Percentiles rank a stretch among this genome's conserved stretches.
Evolutionary conservation across 2,113 vertebrate species (phyloP).

Genomic region (Athene cunicularia): DNA sequence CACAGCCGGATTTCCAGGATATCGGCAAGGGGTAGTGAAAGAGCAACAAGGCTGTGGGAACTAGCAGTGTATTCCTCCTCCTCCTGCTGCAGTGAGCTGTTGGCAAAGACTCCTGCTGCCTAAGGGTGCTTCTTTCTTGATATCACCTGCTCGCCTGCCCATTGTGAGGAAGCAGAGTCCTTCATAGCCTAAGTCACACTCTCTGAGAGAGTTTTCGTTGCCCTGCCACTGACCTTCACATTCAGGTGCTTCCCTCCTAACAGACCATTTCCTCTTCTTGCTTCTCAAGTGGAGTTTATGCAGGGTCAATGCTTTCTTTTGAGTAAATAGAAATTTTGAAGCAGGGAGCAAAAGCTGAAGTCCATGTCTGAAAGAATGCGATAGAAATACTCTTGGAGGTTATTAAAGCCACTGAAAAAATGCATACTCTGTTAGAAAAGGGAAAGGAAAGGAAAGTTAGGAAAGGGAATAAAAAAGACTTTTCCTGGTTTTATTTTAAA

Average conservation of each 20-base stretch:
- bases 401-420: not conserved
- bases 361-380: not conserved
- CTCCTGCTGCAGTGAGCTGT: not conserved
- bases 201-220: not conserved
- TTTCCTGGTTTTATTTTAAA: not conserved
- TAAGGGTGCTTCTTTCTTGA: not conserved
- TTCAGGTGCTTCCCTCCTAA: not conserved
- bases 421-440: not conserved
- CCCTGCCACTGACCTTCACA: not conserved
- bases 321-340: not conserved
- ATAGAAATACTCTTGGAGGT: not conserved
- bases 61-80: not conserved
- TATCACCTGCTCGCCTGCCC: not conserved
- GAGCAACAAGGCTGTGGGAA: not conserved
- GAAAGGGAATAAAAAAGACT: too few species aligned
- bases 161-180: not conserved
- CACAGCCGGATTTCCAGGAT: not conserved
- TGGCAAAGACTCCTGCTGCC: not conserved
- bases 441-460: not conserved
- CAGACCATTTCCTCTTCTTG: not conserved
- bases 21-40: not conserved
- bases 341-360: not conserved
- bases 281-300: not conserved
- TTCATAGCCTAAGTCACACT: not conserved
- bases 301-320: not conserved